Conservation (phyloP, 2,888 invertebrate genomes). For the Hirtodrosophila histrioides region DNA sequence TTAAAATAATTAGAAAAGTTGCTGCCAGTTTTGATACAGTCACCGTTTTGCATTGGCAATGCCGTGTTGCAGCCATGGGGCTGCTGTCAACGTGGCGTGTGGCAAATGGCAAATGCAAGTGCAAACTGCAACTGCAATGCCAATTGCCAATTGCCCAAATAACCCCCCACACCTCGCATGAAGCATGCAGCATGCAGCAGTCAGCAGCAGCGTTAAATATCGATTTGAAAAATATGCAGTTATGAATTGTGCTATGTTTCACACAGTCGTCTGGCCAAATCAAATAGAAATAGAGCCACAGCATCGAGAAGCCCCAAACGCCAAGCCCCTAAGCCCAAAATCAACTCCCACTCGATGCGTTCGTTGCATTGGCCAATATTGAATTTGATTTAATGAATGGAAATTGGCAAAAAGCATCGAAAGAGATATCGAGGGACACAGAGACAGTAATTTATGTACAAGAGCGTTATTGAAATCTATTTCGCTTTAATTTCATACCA, state of each 20-base stretch:
- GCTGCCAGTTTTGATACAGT: slow-evolving; percentile 53
- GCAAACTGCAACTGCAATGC: slow-evolving; percentile 19
- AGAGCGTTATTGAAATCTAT: slow-evolving; percentile 25
- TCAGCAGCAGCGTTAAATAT: slow-evolving; percentile 63
- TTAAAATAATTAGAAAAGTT: slow-evolving; percentile 78
- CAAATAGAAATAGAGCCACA: slow-evolving; percentile 68
- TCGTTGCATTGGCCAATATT: slow-evolving; percentile 73
- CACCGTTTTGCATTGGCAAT: slow-evolving; percentile 31
- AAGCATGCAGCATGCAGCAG: slow-evolving; percentile 1
- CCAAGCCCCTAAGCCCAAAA: slow-evolving; percentile 14
- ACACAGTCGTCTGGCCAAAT: slow-evolving; percentile 49
- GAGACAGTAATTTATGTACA: slow-evolving; percentile 49
- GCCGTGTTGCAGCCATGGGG: slow-evolving; percentile 25
- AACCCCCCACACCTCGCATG: background rate
- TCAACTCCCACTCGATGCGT: slow-evolving; percentile 53
- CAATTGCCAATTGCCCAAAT: slow-evolving; percentile 22
- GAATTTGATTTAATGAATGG: slow-evolving; percentile 79
- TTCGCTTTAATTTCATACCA: slow-evolving; percentile 34
- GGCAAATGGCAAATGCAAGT: slow-evolving; percentile 34
- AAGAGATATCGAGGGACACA: slow-evolving; percentile 25
- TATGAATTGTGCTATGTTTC: slow-evolving; percentile 61
- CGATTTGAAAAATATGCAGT: slow-evolving; percentile 76
- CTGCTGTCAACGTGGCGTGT: slow-evolving; percentile 41
- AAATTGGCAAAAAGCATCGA: slow-evolving; percentile 66
- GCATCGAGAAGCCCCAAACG: slow-evolving; percentile 7